Percentiles rank a stretch among this genome's conserved stretches.
These are phyloP conservation scores for Clusia tigrina DNA, from an alignment of 2,888 invertebrate genomes.

Conservation along the genomic window DNA sequence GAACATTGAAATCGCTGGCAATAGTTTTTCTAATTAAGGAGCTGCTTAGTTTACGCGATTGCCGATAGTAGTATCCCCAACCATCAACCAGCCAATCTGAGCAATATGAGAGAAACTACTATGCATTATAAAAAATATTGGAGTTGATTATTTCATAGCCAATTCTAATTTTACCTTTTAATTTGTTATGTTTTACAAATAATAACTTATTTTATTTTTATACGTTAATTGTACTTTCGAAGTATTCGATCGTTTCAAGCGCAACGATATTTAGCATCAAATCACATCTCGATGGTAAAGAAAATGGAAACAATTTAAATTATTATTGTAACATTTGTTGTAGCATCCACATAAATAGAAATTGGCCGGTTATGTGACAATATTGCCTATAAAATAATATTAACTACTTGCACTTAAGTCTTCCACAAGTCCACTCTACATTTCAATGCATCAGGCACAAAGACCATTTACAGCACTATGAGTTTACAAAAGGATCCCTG, in stretches of 20 bases:
- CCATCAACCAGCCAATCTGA: too few species aligned
- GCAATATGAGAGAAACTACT: conserved; percentile 14
- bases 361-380: conserved; percentile 44
- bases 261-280: not conserved
- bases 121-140: not conserved
- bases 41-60: too few species aligned
- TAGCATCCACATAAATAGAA: not conserved
- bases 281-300: not conserved
- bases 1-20: not conserved
- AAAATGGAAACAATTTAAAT: not conserved
- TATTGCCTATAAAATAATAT: conserved; percentile 23
- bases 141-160: conserved; percentile 46
- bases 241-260: conserved; percentile 17
- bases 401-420: not conserved
- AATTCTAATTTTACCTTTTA: conserved; percentile 45
- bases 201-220: conserved; percentile 56
- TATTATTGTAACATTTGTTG: not conserved
- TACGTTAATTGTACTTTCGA: conserved; percentile 30
- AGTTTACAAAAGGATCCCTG: too few species aligned
- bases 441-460: not conserved
- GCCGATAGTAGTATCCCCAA: too few species aligned
- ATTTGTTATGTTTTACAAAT: conserved; percentile 55
- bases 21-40: not conserved
- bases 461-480: not conserved
- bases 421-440: too few species aligned